phyloP scores from a whole-genome alignment of 2,113 vertebrate genomes.

The Psephotus haematonotus region DNA sequence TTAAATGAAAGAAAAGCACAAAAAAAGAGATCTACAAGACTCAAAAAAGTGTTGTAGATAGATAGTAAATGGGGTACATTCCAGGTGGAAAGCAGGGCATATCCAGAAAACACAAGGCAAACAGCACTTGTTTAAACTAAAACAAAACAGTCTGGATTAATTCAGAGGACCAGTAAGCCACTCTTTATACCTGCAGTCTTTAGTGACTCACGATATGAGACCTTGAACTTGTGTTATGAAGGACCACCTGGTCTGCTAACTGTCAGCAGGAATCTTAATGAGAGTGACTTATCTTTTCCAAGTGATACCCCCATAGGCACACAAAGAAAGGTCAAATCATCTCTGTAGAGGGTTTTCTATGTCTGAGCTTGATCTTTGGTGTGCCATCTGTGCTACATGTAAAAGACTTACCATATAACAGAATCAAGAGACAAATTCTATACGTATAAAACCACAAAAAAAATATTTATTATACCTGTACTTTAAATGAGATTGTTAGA shows the following conservation, averaged over 20 bases:
- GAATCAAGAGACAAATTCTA: neutral
- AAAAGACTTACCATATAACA: neutral
- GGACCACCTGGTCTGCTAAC: conserved; percentile 10
- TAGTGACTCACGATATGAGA: neutral
- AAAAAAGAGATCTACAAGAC: neutral
- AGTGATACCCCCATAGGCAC: neutral
- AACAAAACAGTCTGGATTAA: neutral
- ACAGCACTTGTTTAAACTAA: neutral
- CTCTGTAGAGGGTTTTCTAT: neutral
- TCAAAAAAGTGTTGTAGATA: neutral
- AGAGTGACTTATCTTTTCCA: neutral
- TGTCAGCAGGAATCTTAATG: conserved; percentile 9
- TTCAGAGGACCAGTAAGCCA: neutral
- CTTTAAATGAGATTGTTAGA: neutral
- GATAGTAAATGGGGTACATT: neutral
- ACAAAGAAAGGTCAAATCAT: neutral
- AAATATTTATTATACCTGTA: neutral
- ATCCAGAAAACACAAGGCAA: neutral
- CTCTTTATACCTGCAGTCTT: neutral
- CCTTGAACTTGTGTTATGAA: neutral
- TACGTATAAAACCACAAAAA: neutral
- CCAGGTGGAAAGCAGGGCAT: neutral
- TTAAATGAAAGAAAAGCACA: neutral
- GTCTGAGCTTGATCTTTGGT: neutral
- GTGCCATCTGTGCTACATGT: neutral